Conservation (phyloP, 2,888 invertebrate species). For the Ennomos erosarius region DNA sequence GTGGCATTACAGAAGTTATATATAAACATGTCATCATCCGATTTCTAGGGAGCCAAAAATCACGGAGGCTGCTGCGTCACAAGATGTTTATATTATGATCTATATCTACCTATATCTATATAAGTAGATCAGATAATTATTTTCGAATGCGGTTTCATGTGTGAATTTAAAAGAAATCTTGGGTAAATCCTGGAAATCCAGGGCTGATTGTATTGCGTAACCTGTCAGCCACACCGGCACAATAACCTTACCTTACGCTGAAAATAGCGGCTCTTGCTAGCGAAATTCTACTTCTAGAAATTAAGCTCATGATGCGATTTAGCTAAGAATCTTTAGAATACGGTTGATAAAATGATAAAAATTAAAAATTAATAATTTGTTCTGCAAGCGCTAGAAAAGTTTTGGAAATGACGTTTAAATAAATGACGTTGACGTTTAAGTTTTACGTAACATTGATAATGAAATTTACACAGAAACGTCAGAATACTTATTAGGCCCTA, state of each 20-base stretch:
- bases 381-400: too few species aligned
- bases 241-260: constrained; percentile 65
- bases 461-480: too few species aligned
- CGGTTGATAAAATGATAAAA: constrained; percentile 9
- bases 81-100: too few species aligned
- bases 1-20: background rate
- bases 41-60: constrained; percentile 1
- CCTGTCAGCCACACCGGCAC: constrained; percentile 47
- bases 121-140: too few species aligned
- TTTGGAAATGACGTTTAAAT: background rate
- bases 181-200: background rate
- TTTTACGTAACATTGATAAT: too few species aligned
- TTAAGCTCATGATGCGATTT: constrained; percentile 62
- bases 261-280: constrained; percentile 61
- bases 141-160: background rate
- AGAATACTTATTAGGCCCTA: too few species aligned
- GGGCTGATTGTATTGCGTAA: constrained; percentile 66
- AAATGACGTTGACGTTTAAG: too few species aligned
- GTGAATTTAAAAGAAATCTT: background rate
- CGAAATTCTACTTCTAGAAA: constrained; percentile 59
- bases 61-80: background rate
- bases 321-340: too few species aligned
- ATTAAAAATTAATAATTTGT: background rate
- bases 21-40: constrained; percentile 1
- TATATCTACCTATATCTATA: too few species aligned